Percentiles rank a stretch among this genome's conserved stretches.
Conservation (phyloP, 2,888 invertebrate species). For the Lobophora halterata region DNA sequence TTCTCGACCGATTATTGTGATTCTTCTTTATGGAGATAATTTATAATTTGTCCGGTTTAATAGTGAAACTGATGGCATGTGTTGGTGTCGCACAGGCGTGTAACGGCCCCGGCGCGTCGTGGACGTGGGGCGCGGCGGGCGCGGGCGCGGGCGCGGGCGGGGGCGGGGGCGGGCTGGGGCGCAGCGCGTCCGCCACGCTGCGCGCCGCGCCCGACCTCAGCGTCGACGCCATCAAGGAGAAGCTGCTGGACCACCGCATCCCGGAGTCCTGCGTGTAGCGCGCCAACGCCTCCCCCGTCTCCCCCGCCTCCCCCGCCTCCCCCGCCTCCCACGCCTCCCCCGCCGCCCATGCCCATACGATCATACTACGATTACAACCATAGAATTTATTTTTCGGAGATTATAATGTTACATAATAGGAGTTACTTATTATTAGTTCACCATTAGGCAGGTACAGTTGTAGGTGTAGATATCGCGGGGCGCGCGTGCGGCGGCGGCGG, state of each 20-base stretch:
- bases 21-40: too few species aligned
- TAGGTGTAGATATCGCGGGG: conserved; percentile 1
- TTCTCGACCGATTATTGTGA: too few species aligned
- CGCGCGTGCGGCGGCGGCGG: neutral
- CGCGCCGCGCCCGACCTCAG: conserved; percentile 81
- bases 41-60: too few species aligned
- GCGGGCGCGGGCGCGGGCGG: conserved; percentile 41
- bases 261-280: conserved; percentile 93
- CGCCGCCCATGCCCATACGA: neutral
- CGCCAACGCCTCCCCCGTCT: conserved; percentile 1
- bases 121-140: conserved; percentile 77
- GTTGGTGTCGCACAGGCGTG: conserved; percentile 62
- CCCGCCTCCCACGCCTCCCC: too few species aligned
- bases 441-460: too few species aligned
- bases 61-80: conserved; percentile 12
- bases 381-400: conserved; percentile 17
- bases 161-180: conserved; percentile 43
- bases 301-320: too few species aligned
- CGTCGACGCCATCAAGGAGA: conserved; percentile 92
- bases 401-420: too few species aligned
- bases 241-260: conserved; percentile 91
- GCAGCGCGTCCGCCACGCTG: conserved; percentile 75
- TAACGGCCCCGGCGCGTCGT: conserved; percentile 75
- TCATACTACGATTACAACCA: neutral
- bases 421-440: too few species aligned